These are phyloP conservation scores for Acanthaster planci DNA, from an alignment of 35 echinoderm and acorn worm genomes.

Conservation along the genomic window DNA sequence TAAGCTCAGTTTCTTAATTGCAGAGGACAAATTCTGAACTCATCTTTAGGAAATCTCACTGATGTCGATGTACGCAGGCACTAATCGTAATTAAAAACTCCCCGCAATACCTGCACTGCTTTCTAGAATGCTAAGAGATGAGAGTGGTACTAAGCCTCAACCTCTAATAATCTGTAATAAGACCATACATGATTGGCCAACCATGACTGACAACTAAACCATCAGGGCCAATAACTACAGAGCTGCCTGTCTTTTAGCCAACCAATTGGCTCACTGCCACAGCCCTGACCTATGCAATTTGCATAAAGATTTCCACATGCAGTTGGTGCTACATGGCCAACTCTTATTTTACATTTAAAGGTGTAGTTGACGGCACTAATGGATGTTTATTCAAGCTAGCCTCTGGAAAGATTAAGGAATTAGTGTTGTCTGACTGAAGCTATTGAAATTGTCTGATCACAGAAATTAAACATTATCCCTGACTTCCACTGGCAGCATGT, in stretches of 20 bases:
- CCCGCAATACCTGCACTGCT: neutral
- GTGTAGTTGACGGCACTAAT: neutral
- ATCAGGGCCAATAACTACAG: neutral
- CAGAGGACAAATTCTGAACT: neutral
- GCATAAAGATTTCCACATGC: too few species aligned
- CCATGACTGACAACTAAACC: conserved; percentile 18
- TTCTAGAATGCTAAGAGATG: neutral
- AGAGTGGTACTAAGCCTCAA: neutral
- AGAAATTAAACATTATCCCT: too few species aligned
- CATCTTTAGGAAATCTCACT: too few species aligned
- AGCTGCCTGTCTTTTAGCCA: neutral
- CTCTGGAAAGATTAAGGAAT: too few species aligned
- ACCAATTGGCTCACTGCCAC: neutral
- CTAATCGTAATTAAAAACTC: neutral
- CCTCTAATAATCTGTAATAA: neutral
- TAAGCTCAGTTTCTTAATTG: too few species aligned
- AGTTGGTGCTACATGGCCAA: too few species aligned
- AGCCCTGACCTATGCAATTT: too few species aligned
- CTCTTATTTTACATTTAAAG: neutral
- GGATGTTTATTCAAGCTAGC: neutral
- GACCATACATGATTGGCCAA: conserved; percentile 5
- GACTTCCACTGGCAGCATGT: too few species aligned
- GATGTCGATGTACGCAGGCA: neutral
- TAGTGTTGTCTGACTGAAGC: too few species aligned
- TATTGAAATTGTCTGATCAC: too few species aligned